These are phyloP conservation scores for Galeopterus variegatus DNA, from an alignment of 2,113 vertebrate genomes.

Conservation along the genomic window DNA sequence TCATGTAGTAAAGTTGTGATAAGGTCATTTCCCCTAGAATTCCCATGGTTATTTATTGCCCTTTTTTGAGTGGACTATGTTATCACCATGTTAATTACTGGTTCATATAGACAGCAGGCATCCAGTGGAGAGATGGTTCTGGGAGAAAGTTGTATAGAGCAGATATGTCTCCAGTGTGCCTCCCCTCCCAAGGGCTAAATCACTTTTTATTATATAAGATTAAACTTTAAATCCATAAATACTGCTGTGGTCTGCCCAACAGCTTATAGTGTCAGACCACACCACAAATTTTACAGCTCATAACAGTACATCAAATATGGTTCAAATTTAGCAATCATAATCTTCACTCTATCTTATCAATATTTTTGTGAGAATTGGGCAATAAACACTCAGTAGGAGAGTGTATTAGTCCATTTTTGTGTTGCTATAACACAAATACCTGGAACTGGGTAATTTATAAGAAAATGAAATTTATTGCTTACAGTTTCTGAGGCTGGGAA, in stretches of 20 bases:
- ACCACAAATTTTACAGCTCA: background rate
- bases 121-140: background rate
- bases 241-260: background rate
- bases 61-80: slow-evolving; percentile 20
- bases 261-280: background rate
- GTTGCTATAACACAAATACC: no score
- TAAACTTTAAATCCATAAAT: slow-evolving; percentile 20
- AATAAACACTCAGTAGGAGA: background rate
- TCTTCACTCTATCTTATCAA: background rate
- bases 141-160: background rate
- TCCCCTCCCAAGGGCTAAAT: background rate
- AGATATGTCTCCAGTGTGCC: background rate
- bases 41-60: background rate
- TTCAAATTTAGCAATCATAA: background rate
- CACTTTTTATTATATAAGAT: slow-evolving; percentile 28
- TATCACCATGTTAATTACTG: background rate
- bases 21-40: slow-evolving; percentile 38
- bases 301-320: background rate
- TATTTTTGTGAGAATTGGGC: background rate
- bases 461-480: no score
- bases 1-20: slow-evolving; percentile 31
- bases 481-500: no score
- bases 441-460: no score
- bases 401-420: no score
- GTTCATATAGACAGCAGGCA: slow-evolving; percentile 10